Conservation (phyloP, 1,140 invertebrate species). For the Adelges cooleyi region DNA sequence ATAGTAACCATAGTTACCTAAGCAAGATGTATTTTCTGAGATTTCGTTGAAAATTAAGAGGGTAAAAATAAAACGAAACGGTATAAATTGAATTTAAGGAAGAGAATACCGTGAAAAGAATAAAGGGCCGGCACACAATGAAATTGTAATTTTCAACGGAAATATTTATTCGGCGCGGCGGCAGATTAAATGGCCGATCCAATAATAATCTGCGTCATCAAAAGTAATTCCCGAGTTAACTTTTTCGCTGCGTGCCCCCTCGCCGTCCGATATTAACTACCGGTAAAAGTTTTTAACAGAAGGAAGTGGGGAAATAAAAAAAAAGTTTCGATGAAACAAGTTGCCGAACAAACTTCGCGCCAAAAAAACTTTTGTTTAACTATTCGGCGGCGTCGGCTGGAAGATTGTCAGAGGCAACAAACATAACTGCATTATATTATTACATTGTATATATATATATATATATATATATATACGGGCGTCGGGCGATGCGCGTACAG, state of each 20-base stretch:
- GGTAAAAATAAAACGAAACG: too few species aligned
- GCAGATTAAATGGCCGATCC: constrained; percentile 9
- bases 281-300: constrained; percentile 11
- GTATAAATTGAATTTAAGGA: too few species aligned
- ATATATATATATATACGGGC: constrained; percentile 5
- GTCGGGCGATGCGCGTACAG: background rate
- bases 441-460: background rate
- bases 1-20: too few species aligned
- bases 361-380: constrained; percentile 20
- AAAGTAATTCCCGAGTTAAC: constrained; percentile 24
- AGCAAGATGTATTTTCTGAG: too few species aligned
- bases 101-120: too few species aligned
- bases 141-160: too few species aligned
- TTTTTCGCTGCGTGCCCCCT: background rate
- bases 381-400: constrained; percentile 2
- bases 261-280: background rate
- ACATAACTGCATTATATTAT: constrained; percentile 27
- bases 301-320: background rate
- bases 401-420: constrained; percentile 27
- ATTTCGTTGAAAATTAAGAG: too few species aligned
- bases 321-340: constrained; percentile 16
- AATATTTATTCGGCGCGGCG: constrained; percentile 14
- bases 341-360: constrained; percentile 22
- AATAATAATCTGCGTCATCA: constrained; percentile 26
- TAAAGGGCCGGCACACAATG: too few species aligned